A percentile compares a stretch with the other conserved stretches of the same genome.
Evolutionary conservation across 2,797 vertebrate species (phyloP).

Genomic region (Mormyrus proboscirostris): DNA sequence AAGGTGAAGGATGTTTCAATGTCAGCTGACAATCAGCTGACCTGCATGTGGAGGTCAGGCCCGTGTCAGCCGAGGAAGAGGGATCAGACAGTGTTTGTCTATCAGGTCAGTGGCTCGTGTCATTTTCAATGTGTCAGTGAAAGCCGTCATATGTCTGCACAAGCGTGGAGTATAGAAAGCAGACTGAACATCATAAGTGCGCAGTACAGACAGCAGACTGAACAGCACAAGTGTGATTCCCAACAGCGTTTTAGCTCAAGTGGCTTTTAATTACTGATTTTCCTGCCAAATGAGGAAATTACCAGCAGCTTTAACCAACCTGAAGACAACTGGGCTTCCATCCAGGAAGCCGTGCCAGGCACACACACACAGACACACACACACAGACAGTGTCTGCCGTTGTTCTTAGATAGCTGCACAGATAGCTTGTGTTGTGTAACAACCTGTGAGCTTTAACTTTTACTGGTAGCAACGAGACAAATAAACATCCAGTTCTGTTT

Average conservation of each 20-base stretch:
- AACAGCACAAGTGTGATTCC: background rate
- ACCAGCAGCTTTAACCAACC: slow-evolving; percentile 11
- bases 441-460: background rate
- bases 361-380: background rate
- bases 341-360: background rate
- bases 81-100: background rate
- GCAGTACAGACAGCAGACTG: background rate
- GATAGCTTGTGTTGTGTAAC: background rate
- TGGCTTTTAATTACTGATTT: slow-evolving; percentile 19
- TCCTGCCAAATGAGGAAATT: slow-evolving; percentile 12
- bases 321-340: slow-evolving; percentile 3
- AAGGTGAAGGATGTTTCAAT: background rate
- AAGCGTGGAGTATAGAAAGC: background rate
- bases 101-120: background rate
- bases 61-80: background rate
- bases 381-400: background rate
- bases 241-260: slow-evolving; percentile 6
- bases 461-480: background rate
- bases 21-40: background rate
- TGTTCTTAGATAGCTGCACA: background rate
- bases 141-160: background rate
- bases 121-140: background rate
- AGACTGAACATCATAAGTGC: background rate
- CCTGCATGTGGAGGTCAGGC: background rate
- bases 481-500: background rate